Base-by-base conservation (phyloP, 1,140 invertebrate genomes). In the Drosophila oshimai region DNA sequence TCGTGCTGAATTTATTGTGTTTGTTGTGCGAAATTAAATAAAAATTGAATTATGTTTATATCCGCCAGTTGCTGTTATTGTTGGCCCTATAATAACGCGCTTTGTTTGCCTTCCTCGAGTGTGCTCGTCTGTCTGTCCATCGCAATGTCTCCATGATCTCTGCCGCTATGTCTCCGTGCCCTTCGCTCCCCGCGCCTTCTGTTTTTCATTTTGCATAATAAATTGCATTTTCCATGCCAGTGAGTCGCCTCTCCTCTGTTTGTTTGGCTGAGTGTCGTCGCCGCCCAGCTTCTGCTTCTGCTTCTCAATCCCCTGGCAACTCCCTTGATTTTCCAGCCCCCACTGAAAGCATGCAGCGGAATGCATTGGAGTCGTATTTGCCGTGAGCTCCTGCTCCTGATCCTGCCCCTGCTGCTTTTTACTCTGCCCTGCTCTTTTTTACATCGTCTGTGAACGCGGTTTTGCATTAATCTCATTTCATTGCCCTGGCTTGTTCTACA, bases 21-120 rank as follows among this genome's bases (percentile, higher is more conserved):
- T 86, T 86, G 81, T 86, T 86, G 76, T 80, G 49, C 81, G 47
- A 79, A 86, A 86, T 86, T 86, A 86, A 86, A 86, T 86, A 86
- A 86, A 86, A 86, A 86, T 86, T 86, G 81, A 86, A 86, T 86
- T 86, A 86, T 86, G 72, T 86, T 84, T 84, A 86, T 84, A 80
- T 84, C 75, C 80, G 80, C 45, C 70, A 76, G 79, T 75, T 79
- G 71, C 70, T 86, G 71, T 80, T 84, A 84, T 84, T 83, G 78
- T 78, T 83, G 78, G 74, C 74, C 50, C 79, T 74, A 79, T 86
- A 83, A 80, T 75, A 84, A 68, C 67, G 80, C 65, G 62, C 71
- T 75, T 84, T 86, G 79, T 86, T 57, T 62, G 75, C 49, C 6
- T 24, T 68, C 20, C 55, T 44, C 46, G 33, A 57, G 37, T 47